A percentile compares a stretch with the other conserved stretches of the same genome.
These are phyloP conservation scores for Danionella dracula DNA, from an alignment of 2,797 vertebrate genomes.

Conservation along the genomic window DNA sequence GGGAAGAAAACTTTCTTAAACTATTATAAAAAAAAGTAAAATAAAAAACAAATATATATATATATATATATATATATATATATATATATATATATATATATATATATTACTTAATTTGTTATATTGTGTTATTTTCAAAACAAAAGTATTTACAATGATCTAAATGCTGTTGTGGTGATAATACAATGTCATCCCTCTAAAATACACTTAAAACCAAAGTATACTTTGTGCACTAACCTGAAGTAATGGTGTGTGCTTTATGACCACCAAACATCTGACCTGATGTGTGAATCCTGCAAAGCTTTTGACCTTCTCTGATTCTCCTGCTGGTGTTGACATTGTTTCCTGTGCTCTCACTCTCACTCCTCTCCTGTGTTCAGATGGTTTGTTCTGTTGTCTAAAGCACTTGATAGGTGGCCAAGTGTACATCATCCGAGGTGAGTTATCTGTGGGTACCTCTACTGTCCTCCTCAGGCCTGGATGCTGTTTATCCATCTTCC, in stretches of 20 bases:
- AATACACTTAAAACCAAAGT: not conserved
- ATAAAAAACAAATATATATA: no score
- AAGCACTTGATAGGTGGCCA: slow-evolving; percentile 99
- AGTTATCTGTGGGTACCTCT: slow-evolving; percentile 65
- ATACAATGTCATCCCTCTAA: no score
- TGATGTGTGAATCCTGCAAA: slow-evolving; percentile 69
- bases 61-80: no score
- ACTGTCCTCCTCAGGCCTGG: slow-evolving; percentile 18
- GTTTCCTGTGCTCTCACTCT: slow-evolving; percentile 64
- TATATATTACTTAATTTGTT: no score
- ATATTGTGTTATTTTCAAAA: no score
- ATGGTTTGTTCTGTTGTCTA: slow-evolving; percentile 99
- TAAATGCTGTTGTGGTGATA: no score
- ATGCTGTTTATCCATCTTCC: slow-evolving; percentile 5
- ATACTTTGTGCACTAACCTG: slow-evolving; percentile 2
- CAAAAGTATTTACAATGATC: no score
- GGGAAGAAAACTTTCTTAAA: no score
- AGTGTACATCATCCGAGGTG: slow-evolving; percentile 99
- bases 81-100: no score
- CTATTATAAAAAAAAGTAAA: no score
- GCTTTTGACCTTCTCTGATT: slow-evolving; percentile 71
- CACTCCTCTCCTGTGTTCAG: slow-evolving; percentile 95
- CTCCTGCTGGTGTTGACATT: slow-evolving; percentile 50
- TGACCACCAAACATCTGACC: slow-evolving; percentile 42
- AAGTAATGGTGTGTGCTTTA: slow-evolving; percentile 46